Percentiles rank a stretch among this genome's conserved stretches.
Evolutionary conservation across 2,888 invertebrate species (phyloP).

Genomic region (Epinotia bilunana): DNA sequence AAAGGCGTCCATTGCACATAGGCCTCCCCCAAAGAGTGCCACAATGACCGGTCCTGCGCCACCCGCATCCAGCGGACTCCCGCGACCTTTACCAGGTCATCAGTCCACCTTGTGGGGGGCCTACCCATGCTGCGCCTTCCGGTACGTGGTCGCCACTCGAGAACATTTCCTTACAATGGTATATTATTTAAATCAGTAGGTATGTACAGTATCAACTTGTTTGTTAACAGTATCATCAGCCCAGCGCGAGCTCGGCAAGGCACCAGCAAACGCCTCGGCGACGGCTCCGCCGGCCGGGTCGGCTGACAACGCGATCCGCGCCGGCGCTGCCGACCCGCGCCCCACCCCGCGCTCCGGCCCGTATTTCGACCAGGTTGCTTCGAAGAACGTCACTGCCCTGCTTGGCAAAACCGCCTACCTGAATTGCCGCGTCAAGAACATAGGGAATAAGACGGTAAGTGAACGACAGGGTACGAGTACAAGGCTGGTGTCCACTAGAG

Average conservation of each 20-base stretch:
- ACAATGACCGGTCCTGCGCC: too few species aligned
- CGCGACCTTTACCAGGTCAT: too few species aligned
- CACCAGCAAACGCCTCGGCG: constrained; percentile 70
- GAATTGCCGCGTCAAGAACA: constrained; percentile 94
- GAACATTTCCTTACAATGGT: too few species aligned
- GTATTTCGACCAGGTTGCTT: constrained; percentile 89
- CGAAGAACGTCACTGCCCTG: constrained; percentile 91
- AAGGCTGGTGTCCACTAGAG: too few species aligned
- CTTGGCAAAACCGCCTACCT: constrained; percentile 95
- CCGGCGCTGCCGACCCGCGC: constrained; percentile 70
- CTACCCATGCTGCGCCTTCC: too few species aligned
- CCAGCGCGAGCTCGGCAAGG: constrained; percentile 78
- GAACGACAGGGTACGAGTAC: background rate
- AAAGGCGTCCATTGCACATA: too few species aligned
- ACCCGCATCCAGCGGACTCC: too few species aligned
- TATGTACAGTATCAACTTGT: constrained; percentile 1
- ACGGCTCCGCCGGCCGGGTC: constrained; percentile 82
- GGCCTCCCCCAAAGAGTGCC: too few species aligned
- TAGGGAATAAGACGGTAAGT: constrained; percentile 96
- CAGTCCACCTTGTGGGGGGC: too few species aligned
- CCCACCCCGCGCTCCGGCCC: constrained; percentile 87
- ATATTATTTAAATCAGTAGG: too few species aligned
- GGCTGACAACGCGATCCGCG: constrained; percentile 81
- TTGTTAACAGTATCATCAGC: constrained; percentile 75
- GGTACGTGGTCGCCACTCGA: too few species aligned